Evolutionary conservation across 92 coral and sea anemone species (phyloP), one percentile per base, ranked within the genome.

Genomic region (Muricea muricata): DNA sequence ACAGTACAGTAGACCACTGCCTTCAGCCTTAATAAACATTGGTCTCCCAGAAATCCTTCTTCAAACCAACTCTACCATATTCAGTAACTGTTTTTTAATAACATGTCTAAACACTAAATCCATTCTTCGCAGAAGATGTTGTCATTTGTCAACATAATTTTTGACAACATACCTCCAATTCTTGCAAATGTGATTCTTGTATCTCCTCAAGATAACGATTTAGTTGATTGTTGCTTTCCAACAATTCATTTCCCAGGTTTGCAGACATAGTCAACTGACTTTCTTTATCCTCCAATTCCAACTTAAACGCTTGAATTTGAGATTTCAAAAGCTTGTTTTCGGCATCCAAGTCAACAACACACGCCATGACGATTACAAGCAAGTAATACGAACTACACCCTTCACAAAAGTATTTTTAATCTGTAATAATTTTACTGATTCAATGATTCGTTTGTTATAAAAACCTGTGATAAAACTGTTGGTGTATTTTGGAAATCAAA

Each of bases 91-190:
- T n/a, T n/a, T n/a, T n/a, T n/a, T n/a, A n/a, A n/a, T n/a, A n/a
- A n/a, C n/a, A n/a, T n/a, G n/a, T n/a, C n/a, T n/a, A n/a, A n/a
- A n/a, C n/a, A n/a, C n/a, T n/a, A n/a, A n/a, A n/a, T n/a, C n/a
- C n/a, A n/a, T n/a, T n/a, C n/a, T n/a, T n/a, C n/a, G n/a, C n/a
- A n/a, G n/a, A n/a, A n/a, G n/a, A n/a, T n/a, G n/a, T n/a, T n/a
- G n/a, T n/a, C n/a, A n/a, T n/a, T n/a, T n/a, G n/a, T n/a, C n/a
- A n/a, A n/a, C n/a, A n/a, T n/a, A n/a, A n/a, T n/a, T n/a, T n/a
- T n/a, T n/a, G n/a, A n/a, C n/a, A n/a, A n/a, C n/a, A 33, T 87
- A 93, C 97, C 93, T 94, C 98, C 75, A 89, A 78, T 69, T 80
- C 90, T 47, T 67, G 58, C 69, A 55, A 56, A 56, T 55, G 33